Conservation (phyloP, 2,113 vertebrate species). For the Microcebus murinus region DNA sequence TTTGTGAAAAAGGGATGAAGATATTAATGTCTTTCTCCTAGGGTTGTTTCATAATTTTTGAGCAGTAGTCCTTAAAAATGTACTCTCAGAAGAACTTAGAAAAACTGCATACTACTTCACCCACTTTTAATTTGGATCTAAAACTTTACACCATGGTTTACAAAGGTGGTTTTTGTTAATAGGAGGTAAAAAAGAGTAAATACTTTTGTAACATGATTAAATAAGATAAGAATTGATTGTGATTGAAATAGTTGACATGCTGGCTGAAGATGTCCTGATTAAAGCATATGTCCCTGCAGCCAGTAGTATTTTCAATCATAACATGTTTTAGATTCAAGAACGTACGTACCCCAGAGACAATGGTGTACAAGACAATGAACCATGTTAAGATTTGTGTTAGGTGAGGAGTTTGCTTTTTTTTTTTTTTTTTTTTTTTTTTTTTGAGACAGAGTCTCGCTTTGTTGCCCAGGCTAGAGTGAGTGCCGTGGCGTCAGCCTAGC, state of each 20-base stretch:
- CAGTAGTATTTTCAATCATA: not conserved
- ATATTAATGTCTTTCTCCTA: not conserved
- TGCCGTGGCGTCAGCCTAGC: no score
- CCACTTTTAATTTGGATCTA: constrained; percentile 28
- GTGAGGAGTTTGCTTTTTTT: not conserved
- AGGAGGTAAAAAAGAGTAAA: not conserved
- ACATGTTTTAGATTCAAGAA: not conserved
- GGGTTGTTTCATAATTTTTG: not conserved
- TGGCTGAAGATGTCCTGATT: not conserved
- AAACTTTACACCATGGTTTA: constrained; percentile 27
- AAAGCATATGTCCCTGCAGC: not conserved
- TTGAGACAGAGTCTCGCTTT: no score
- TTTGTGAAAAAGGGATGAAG: not conserved
- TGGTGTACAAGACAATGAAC: not conserved
- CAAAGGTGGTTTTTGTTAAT: constrained; percentile 34
- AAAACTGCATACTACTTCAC: not conserved
- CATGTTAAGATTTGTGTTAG: not conserved
- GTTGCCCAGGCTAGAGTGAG: no score
- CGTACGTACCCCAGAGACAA: not conserved
- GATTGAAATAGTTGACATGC: not conserved
- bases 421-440: no score
- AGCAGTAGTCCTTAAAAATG: not conserved
- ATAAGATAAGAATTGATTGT: not conserved
- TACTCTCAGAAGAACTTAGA: not conserved
- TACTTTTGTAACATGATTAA: not conserved